Evolutionary conservation across 2,113 vertebrate species (phyloP).

Genomic region (Scytalopus superciliaris): DNA sequence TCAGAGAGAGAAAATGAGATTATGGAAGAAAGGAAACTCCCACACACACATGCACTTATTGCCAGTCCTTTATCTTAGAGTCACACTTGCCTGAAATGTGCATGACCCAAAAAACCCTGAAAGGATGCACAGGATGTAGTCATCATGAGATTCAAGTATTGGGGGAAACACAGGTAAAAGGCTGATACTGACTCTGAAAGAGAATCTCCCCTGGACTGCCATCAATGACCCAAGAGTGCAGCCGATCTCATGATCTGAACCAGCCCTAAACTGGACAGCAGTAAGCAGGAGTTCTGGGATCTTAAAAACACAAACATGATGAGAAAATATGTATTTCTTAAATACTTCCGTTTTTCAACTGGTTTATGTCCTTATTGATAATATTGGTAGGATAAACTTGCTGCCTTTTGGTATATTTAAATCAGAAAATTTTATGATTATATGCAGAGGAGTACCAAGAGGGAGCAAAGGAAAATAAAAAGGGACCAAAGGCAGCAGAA

Average conservation of each 20-base stretch:
- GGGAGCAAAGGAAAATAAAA: not conserved
- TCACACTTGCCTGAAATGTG: not conserved
- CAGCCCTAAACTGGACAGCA: not conserved
- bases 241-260: not conserved
- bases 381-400: not conserved
- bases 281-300: not conserved
- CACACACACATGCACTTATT: not conserved
- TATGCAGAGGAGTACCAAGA: not conserved
- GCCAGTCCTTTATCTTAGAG: not conserved
- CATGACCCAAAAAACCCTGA: not conserved
- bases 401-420: not conserved
- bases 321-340: not conserved
- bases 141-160: not conserved
- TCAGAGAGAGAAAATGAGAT: slow-evolving; percentile 5
- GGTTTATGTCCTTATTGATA: not conserved
- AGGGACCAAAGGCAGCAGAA: not conserved
- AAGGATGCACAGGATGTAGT: not conserved
- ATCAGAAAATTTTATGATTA: not conserved
- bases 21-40: not conserved
- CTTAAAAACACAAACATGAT: not conserved
- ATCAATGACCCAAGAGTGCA: not conserved
- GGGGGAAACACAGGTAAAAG: not conserved
- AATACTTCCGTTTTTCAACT: not conserved
- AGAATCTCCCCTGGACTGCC: not conserved
- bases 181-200: not conserved